Evolutionary conservation across 2,888 invertebrate species (phyloP).

Genomic region (Spatulosminthurus flaviceps): DNA sequence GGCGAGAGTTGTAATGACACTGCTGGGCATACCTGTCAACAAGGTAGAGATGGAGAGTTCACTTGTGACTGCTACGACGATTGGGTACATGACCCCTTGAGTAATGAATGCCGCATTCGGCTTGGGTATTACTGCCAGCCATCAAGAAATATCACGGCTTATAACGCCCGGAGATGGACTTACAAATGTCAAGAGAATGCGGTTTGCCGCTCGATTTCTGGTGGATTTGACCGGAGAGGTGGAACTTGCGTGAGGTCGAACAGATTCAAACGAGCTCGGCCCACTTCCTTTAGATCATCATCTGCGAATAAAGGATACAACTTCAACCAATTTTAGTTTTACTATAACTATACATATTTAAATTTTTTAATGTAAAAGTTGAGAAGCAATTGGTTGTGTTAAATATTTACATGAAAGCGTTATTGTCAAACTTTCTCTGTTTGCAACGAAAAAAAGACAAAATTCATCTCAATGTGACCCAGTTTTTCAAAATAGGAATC

Average conservation of each 20-base stretch:
- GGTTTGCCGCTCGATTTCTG: not conserved
- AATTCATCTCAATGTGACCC: too few species aligned
- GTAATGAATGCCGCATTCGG: not conserved
- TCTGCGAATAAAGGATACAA: too few species aligned
- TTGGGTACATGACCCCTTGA: not conserved
- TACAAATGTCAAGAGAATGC: not conserved
- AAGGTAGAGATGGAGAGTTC: not conserved
- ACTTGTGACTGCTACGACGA: not conserved
- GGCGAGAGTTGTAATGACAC: not conserved
- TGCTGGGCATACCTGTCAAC: not conserved
- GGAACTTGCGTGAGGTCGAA: not conserved
- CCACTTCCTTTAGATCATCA: too few species aligned
- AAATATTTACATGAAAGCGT: too few species aligned
- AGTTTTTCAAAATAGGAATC: too few species aligned
- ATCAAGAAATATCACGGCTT: not conserved
- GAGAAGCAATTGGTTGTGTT: too few species aligned
- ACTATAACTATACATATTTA: too few species aligned
- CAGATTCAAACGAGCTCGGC: too few species aligned
- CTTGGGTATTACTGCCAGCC: not conserved
- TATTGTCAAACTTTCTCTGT: too few species aligned
- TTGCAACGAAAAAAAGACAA: too few species aligned
- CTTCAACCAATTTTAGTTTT: too few species aligned
- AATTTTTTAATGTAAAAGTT: too few species aligned
- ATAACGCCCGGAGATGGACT: not conserved
- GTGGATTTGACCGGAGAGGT: not conserved